Percentiles rank a stretch among this genome's conserved stretches.
Conservation (phyloP, 2,888 invertebrate species). For the Octonoba sinensis region DNA sequence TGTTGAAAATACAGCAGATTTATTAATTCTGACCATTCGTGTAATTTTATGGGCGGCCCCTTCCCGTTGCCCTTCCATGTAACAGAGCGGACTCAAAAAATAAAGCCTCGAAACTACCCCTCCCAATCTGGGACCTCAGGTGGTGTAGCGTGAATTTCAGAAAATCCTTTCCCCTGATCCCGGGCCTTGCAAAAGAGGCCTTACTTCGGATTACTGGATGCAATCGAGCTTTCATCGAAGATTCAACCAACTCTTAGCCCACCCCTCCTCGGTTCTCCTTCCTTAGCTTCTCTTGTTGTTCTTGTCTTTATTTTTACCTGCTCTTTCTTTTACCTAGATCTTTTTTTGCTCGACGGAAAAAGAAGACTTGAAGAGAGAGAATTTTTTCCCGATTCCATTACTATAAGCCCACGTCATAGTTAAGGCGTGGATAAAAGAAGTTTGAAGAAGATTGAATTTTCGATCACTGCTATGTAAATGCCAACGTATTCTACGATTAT, state of each 20-base stretch:
- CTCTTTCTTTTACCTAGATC: constrained; percentile 3
- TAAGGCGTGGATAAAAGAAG: neutral
- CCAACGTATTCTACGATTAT: too few species aligned
- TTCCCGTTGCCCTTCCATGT: too few species aligned
- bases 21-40: too few species aligned
- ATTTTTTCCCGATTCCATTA: constrained; percentile 11
- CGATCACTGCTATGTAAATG: too few species aligned
- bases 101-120: constrained; percentile 37
- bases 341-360: neutral
- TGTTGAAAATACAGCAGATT: too few species aligned
- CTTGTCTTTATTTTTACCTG: constrained; percentile 28
- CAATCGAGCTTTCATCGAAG: constrained; percentile 64
- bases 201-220: constrained; percentile 52
- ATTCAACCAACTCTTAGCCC: constrained; percentile 40
- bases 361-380: neutral
- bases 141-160: constrained; percentile 63
- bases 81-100: constrained; percentile 5
- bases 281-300: constrained; percentile 34
- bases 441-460: neutral
- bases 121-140: constrained; percentile 54
- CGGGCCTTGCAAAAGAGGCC: constrained; percentile 38
- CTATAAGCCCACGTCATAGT: neutral
- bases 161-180: constrained; percentile 57
- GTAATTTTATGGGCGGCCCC: constrained; percentile 23
- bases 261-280: neutral